Base-by-base conservation (phyloP, 2,888 invertebrate species). In the Mythimna loreyi region DNA sequence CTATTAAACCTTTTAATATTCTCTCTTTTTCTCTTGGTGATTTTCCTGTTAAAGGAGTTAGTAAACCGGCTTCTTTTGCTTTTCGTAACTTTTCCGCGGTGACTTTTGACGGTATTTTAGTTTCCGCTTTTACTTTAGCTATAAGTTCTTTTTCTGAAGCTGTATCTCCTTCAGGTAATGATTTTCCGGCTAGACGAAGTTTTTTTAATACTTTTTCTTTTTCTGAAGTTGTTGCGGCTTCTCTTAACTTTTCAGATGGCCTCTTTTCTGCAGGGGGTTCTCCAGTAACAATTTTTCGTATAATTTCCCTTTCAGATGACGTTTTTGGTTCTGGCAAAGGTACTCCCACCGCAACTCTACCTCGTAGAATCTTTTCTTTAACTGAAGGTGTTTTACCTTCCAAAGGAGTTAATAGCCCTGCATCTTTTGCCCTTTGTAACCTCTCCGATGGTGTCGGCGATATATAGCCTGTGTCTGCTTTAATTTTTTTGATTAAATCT, bases 21-120 rank as follows among this genome's bases (percentile, higher is more conserved):
- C 72, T 84, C 58, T 87, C 85, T 75, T 86, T 86, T 56, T 87
- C 73, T 52, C 73, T 63, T 8, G 78, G 80, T 7, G 84, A 63
- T 73, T 87, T 87, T 1, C 81, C 83, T 62, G 74, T 72, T 9
- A 88, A 62, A 4, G 87, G 88, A 40, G 86, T 86, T 21, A 87
- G 43, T 16, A 75, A 53, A 30, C 79, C 74, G 6, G 61, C 61
- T 50, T 58, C 61, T 68, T 47, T 72, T 33, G 77, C 78, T 16
- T 43, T 77, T 21, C 16, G 33, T n/a, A 80, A 53, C 43, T 76
- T 79, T 23, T 57, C 75, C 5, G 80, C 33, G 7, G 66, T 55
- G 16, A 73, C 53, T 43, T 74, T 74, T 13, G 65, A 55, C 8
- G 71, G 74, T 23, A 47, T 25, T 60, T 62, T 33, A 30, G 56